phyloP scores from a whole-genome alignment of 2,888 invertebrate species.

The Orthosia cruda region DNA sequence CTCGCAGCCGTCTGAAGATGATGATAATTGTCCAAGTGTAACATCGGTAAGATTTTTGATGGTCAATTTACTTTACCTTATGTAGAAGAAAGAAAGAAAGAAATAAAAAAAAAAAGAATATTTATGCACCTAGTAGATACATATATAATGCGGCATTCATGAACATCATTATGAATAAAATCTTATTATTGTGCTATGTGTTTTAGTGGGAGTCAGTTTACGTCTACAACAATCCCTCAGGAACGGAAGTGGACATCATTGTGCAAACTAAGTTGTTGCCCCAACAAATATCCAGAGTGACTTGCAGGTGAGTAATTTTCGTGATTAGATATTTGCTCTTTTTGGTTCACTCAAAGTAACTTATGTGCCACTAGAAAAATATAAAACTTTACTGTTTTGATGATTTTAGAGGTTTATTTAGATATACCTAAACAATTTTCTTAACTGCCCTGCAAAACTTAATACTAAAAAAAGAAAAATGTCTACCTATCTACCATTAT shows the following conservation, averaged over 20 bases:
- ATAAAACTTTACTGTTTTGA: not conserved
- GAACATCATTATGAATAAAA: not conserved
- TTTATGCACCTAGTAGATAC: too few relatives aligned
- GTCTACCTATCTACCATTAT: too few relatives aligned
- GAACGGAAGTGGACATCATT: slow-evolving; percentile 28
- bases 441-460: too few relatives aligned
- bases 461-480: too few relatives aligned
- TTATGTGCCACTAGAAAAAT: not conserved
- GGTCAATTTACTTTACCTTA: too few relatives aligned
- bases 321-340: not conserved
- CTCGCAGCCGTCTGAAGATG: not conserved
- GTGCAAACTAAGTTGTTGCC: slow-evolving; percentile 49
- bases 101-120: too few relatives aligned
- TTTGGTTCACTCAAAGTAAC: not conserved
- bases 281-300: slow-evolving; percentile 36
- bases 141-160: not conserved
- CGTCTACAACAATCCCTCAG: not conserved
- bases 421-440: too few relatives aligned
- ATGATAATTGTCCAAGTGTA: slow-evolving; percentile 50
- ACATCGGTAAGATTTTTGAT: slow-evolving; percentile 3
- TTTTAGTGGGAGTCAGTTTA: slow-evolving; percentile 43
- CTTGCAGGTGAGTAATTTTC: slow-evolving; percentile 55
- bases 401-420: not conserved
- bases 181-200: not conserved
- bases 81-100: too few relatives aligned